Percentiles rank a stretch among this genome's conserved stretches.
Conservation (phyloP, 2,113 vertebrate genomes). For the Natator depressus region DNA sequence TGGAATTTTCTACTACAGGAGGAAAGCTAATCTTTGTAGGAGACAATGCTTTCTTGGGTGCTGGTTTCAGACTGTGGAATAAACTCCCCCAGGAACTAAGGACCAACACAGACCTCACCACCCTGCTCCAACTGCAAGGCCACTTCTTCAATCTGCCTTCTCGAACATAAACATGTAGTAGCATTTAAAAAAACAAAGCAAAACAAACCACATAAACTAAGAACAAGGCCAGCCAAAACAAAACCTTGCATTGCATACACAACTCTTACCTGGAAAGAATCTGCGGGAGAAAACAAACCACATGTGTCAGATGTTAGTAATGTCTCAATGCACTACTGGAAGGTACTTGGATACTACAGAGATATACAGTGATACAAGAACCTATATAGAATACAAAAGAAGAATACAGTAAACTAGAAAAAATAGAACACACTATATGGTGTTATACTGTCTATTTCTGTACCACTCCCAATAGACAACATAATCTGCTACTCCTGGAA, state of each 20-base stretch:
- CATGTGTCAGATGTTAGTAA: background rate
- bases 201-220: background rate
- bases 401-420: background rate
- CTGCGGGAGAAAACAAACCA: background rate
- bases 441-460: fast-evolving
- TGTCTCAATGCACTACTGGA: background rate
- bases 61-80: background rate
- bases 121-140: background rate
- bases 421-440: fast-evolving
- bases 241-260: background rate
- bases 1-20: background rate
- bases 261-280: background rate
- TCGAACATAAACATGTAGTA: background rate
- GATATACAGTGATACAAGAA: background rate
- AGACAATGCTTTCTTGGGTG: background rate
- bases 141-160: background rate
- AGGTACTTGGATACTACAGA: too few species aligned
- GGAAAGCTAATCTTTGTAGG: background rate
- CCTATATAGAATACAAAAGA: background rate
- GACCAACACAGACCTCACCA: background rate
- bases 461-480: fast-evolving
- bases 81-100: fast-evolving
- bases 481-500: fast-evolving
- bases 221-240: background rate
- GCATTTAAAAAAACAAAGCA: background rate